phyloP scores from a whole-genome alignment of 2,888 invertebrate species.

The Brenthis hecate region DNA sequence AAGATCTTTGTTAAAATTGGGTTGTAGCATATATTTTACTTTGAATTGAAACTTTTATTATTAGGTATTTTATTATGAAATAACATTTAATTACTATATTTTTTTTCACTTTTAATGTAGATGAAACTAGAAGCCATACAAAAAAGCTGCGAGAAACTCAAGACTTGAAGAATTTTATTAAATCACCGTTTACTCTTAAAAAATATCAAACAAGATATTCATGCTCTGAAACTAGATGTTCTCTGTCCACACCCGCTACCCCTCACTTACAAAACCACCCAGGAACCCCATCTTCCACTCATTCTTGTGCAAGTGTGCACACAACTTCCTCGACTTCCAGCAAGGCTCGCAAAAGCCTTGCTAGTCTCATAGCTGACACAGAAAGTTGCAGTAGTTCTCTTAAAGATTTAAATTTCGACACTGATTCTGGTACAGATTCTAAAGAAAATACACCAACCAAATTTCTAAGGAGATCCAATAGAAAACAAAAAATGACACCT shows the following conservation, averaged over 20 bases:
- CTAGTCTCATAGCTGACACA: conserved; percentile 74
- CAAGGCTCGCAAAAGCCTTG: conserved; percentile 70
- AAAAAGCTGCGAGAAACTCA: conserved; percentile 61
- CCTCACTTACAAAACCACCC: conserved; percentile 69
- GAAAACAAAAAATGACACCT: conserved; percentile 61
- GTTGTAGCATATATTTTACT: too few relatives aligned
- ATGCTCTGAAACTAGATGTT: conserved; percentile 59
- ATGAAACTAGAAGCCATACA: conserved; percentile 63
- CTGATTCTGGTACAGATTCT: conserved; percentile 72
- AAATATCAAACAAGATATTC: conserved; percentile 70
- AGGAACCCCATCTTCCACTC: conserved; percentile 72
- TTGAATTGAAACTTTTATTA: too few relatives aligned
- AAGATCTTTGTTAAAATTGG: too few relatives aligned
- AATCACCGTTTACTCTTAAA: conserved; percentile 75
- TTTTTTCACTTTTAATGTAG: conserved; percentile 44
- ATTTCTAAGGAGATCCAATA: conserved; percentile 53
- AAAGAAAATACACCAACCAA: conserved; percentile 77
- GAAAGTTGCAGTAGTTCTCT: conserved; percentile 79
- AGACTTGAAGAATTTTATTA: conserved; percentile 73
- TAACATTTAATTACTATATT: too few relatives aligned
- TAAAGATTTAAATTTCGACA: conserved; percentile 76
- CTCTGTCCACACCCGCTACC: conserved; percentile 68
- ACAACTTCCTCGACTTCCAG: conserved; percentile 74
- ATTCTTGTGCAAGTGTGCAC: conserved; percentile 69
- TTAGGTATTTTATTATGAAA: too few relatives aligned